phyloP scores from a whole-genome alignment of 2,113 vertebrate genomes.

The Callopanchax toddi region DNA sequence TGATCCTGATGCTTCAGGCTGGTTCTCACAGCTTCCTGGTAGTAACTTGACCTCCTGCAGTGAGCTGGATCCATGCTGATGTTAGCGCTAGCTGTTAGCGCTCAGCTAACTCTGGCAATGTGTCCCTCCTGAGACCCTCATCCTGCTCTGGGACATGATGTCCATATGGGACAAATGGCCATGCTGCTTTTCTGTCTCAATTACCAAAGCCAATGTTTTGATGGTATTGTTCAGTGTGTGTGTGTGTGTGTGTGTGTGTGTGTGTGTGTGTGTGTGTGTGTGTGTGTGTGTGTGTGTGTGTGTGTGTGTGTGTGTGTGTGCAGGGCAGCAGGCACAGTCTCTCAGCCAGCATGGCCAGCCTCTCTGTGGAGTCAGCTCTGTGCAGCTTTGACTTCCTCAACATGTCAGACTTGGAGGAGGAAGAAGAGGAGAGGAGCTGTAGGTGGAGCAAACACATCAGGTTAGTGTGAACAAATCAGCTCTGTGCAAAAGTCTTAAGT shows the following conservation, averaged over 20 bases:
- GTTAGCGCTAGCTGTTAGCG: too few relatives aligned
- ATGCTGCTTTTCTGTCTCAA: too few relatives aligned
- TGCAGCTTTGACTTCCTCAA: constrained; percentile 98
- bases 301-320: constrained; percentile 29
- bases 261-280: background rate
- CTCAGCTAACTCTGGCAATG: too few relatives aligned
- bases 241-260: background rate
- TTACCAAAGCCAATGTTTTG: too few relatives aligned
- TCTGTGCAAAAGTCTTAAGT: too few relatives aligned
- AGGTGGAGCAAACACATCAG: constrained; percentile 49
- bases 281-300: background rate
- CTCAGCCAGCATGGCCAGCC: constrained; percentile 87
- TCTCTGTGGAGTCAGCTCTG: constrained; percentile 91
- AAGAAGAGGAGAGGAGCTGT: constrained; percentile 77
- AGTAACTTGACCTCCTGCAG: too few relatives aligned
- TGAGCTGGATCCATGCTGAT: too few relatives aligned
- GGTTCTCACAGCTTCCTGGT: too few relatives aligned
- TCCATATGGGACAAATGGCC: too few relatives aligned
- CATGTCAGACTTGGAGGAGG: constrained; percentile 87
- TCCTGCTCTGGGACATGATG: too few relatives aligned
- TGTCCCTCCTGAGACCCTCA: too few relatives aligned
- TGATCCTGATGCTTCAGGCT: too few relatives aligned
- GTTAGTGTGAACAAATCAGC: constrained; percentile 26
- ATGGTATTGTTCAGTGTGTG: background rate
- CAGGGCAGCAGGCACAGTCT: constrained; percentile 86